phyloP scores from a whole-genome alignment of 1,140 invertebrate species.

The Zaprionus africanus region DNA sequence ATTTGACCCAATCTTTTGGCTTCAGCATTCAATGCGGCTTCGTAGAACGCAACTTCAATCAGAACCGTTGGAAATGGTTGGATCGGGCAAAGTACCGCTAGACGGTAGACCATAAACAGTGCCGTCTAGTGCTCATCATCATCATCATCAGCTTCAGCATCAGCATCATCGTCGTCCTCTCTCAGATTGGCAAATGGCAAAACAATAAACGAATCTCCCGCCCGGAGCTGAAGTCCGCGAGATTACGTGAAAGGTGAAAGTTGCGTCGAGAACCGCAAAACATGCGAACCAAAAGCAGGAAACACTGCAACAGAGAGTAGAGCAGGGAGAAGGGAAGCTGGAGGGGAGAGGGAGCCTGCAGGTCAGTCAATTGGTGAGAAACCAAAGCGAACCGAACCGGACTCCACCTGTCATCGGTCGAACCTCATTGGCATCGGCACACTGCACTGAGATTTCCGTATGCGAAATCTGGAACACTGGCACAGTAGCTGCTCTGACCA shows the following conservation, averaged over 20 bases:
- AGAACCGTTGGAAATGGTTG: slow-evolving; percentile 38
- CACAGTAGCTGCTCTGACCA: slow-evolving; percentile 56
- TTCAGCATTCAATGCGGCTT: slow-evolving; percentile 2
- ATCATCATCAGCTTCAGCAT: background rate
- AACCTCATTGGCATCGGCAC: slow-evolving; percentile 6
- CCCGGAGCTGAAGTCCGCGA: slow-evolving; percentile 46
- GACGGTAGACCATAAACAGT: slow-evolving; percentile 69
- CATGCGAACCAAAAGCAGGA: slow-evolving; percentile 48
- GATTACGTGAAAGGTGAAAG: slow-evolving; percentile 83
- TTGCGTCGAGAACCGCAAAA: slow-evolving; percentile 78
- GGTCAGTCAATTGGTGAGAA: slow-evolving; percentile 62
- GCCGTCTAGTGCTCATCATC: slow-evolving; percentile 2
- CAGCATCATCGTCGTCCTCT: background rate
- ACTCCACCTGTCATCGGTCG: slow-evolving; percentile 68
- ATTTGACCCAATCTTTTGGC: slow-evolving; percentile 57
- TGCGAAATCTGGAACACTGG: slow-evolving; percentile 79
- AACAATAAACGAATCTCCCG: slow-evolving; percentile 59
- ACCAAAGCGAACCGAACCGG: slow-evolving; percentile 49
- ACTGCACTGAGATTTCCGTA: slow-evolving; percentile 68
- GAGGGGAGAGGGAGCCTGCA: slow-evolving; percentile 24
- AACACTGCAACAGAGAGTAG: slow-evolving; percentile 11
- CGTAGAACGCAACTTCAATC: slow-evolving; percentile 40
- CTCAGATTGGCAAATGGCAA: slow-evolving; percentile 63
- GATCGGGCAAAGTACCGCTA: slow-evolving; percentile 73
- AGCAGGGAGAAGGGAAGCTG: background rate